Evolutionary conservation across 1,140 invertebrate genomes (phyloP).

Genomic region (Harlomillsia oculata): DNA sequence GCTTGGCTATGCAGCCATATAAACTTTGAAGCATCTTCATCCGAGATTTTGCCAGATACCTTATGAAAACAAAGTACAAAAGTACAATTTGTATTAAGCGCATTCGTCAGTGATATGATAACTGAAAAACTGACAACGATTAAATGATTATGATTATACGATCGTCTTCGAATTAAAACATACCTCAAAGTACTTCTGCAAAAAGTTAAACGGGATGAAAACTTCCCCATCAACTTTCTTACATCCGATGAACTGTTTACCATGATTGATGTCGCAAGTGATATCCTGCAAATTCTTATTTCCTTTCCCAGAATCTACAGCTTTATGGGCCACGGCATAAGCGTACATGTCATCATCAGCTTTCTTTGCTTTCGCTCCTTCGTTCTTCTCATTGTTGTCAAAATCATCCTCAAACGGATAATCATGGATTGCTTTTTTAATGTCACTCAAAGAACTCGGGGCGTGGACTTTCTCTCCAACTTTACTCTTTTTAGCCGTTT

Average conservation of each 20-base stretch:
- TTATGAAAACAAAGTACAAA: slow-evolving; percentile 38
- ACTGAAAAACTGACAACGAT: too few species aligned
- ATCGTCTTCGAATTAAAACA: slow-evolving; percentile 19
- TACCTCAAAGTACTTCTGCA: slow-evolving; percentile 90
- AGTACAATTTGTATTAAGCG: neutral
- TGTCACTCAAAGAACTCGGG: neutral
- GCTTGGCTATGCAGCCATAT: slow-evolving; percentile 92
- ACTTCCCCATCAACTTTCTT: slow-evolving; percentile 76
- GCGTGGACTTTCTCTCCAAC: neutral
- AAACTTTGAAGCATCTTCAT: slow-evolving; percentile 63
- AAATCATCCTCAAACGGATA: slow-evolving; percentile 33
- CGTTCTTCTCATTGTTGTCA: slow-evolving; percentile 2
- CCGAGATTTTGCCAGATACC: slow-evolving; percentile 65
- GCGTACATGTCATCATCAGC: neutral
- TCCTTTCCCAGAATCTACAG: neutral
- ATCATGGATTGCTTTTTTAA: slow-evolving; percentile 7
- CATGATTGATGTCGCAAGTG: slow-evolving; percentile 59
- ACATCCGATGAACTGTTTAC: slow-evolving; percentile 73
- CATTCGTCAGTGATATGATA: neutral
- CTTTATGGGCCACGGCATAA: slow-evolving; percentile 3
- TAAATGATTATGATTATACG: too few species aligned
- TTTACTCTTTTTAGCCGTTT: neutral
- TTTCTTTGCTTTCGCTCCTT: neutral
- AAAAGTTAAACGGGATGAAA: slow-evolving; percentile 83
- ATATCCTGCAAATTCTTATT: slow-evolving; percentile 17